Conservation (phyloP, 2,888 invertebrate species). For the Alloplasta piceator region DNA sequence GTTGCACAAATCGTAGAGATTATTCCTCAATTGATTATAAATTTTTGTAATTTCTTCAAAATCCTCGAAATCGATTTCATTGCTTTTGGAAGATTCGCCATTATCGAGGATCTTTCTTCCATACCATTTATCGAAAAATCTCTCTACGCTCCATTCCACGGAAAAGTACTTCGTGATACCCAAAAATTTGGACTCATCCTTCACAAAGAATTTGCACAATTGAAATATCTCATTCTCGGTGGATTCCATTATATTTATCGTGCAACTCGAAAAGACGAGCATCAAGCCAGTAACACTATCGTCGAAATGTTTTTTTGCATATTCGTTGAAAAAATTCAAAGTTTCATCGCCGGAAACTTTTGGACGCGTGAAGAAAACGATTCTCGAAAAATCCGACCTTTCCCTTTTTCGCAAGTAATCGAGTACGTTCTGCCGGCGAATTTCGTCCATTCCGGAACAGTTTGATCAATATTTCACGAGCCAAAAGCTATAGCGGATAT, state of each 20-base stretch:
- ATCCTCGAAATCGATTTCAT: constrained; percentile 15
- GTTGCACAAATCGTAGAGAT: constrained; percentile 62
- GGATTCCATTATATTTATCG: constrained; percentile 65
- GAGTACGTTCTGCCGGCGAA: constrained; percentile 53
- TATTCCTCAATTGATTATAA: constrained; percentile 45
- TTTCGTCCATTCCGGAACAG: constrained; percentile 61
- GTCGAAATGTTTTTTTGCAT: constrained; percentile 55
- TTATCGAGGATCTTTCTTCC: constrained; percentile 41
- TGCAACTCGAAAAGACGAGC: constrained; percentile 59
- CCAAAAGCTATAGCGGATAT: neutral
- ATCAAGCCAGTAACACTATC: constrained; percentile 63
- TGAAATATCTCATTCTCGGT: constrained; percentile 64
- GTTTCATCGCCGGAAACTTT: constrained; percentile 44
- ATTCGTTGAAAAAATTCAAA: constrained; percentile 50
- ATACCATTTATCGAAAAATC: constrained; percentile 67
- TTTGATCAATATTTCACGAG: constrained; percentile 53
- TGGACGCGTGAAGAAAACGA: constrained; percentile 59
- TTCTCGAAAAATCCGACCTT: constrained; percentile 57
- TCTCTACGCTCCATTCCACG: constrained; percentile 57
- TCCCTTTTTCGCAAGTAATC: constrained; percentile 46
- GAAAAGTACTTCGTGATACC: constrained; percentile 62
- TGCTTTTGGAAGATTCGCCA: neutral
- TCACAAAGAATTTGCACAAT: constrained; percentile 53
- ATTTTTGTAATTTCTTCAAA: constrained; percentile 50
- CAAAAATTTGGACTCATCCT: constrained; percentile 38